Conservation (phyloP, 35 echinoderm and acorn worm species). For the Acanthaster planci region DNA sequence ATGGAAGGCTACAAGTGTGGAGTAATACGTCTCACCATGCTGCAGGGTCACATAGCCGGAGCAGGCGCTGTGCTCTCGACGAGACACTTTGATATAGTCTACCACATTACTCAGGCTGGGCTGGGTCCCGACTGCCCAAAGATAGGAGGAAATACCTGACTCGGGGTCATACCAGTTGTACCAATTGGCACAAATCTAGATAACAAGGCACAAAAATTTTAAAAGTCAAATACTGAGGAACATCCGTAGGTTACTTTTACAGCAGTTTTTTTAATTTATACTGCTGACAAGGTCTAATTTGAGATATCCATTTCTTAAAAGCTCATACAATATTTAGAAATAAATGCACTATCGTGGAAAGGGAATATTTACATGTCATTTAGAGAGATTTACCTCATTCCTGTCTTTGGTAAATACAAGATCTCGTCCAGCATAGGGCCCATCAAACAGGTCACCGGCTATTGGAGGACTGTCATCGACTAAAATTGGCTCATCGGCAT, state of each 20-base stretch:
- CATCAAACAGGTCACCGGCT: conserved; percentile 45
- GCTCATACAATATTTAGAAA: too few species aligned
- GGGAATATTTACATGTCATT: too few species aligned
- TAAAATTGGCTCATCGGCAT: conserved; percentile 38
- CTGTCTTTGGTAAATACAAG: conserved; percentile 16
- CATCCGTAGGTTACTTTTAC: too few species aligned
- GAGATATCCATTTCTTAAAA: too few species aligned
- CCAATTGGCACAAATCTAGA: conserved; percentile 52
- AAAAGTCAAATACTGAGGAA: too few species aligned
- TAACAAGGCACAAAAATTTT: not conserved
- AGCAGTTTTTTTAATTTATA: too few species aligned
- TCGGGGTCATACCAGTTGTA: conserved; percentile 37
- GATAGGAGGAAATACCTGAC: conserved; percentile 36
- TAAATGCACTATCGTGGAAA: too few species aligned
- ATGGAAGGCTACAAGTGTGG: conserved; percentile 48
- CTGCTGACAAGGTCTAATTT: too few species aligned
- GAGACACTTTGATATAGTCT: conserved; percentile 16
- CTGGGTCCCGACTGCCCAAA: conserved; percentile 40
- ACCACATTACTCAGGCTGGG: conserved; percentile 1
- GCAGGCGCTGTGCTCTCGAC: not conserved
- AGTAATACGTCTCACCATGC: conserved; percentile 49
- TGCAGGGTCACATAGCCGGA: conserved; percentile 24
- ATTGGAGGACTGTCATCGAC: conserved; percentile 55
- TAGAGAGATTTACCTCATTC: conserved; percentile 20
- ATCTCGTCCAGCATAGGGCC: conserved; percentile 31